Evolutionary conservation across 1,140 invertebrate genomes (phyloP), one percentile per base, ranked within the genome.

Genomic region (Orussus abietinus): DNA sequence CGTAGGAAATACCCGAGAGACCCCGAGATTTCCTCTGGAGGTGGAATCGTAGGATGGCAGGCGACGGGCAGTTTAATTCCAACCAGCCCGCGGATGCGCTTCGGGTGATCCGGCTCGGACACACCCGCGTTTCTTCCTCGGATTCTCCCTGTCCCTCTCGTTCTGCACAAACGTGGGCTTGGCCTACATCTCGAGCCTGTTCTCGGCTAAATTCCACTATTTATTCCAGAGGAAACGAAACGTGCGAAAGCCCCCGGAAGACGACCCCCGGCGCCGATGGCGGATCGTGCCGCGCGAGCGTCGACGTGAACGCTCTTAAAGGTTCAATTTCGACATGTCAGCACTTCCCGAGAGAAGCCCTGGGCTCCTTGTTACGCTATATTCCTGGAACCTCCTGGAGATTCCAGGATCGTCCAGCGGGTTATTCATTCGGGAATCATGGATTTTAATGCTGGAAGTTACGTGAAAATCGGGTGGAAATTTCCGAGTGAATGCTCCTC

Each of bases 1-100:
- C 13, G 14, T 20, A 36, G 5, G 9, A 36, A 36, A 36, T 36
- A 36, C 10, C 13, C 18, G 2, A 6, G n/a, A 3, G 15, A 36
- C 34, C 21, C 17, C 18, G 10, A 13, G 12, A 25, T 13, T 10
- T 12, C 6, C 34, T n/a, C 15, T 15, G n/a, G 34, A 13, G n/a
- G 34, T 36, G 13, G 15, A 19, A 36, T 36, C n/a, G 12, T 20
- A 19, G 20, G 29, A 43, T 35, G 33, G 33, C 25, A 37, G 34
- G 19, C 15, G 19, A 31, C 29, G 5, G 10, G 29, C 43, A 40
- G 37, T 45, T 45, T 45, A 45, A 45, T 45, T 45, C 29, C 25
- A 45, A 37, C 34, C 43, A 40, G 37, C 43, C 43, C 40, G 29
- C 37, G 34, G 31, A 40, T 30, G 40, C 28, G 19, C 42, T 39